Percentiles rank a stretch among this genome's conserved stretches.
Evolutionary conservation across 2,888 invertebrate species (phyloP).

Genomic region (Opisthograptis luteolata): DNA sequence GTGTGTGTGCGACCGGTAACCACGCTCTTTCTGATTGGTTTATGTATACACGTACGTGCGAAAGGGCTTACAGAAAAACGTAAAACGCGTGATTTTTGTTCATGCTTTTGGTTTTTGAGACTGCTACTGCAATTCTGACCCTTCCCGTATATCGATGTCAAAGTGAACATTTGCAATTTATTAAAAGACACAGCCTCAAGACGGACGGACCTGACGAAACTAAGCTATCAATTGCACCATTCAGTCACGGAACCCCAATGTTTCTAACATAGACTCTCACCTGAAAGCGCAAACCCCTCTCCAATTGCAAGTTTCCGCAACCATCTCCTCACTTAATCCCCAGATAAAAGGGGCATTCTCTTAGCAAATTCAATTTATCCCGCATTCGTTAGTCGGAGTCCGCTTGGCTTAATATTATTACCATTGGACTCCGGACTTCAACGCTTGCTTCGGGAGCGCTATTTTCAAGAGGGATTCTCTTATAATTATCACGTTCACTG

Average conservation of each 20-base stretch:
- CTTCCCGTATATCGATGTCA: too few species aligned
- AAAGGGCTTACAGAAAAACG: too few species aligned
- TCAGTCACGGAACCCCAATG: neutral
- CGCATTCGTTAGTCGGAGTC: conserved; percentile 49
- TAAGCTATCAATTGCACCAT: neutral
- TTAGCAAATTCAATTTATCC: conserved; percentile 55
- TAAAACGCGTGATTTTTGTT: too few species aligned
- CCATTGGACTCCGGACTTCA: conserved; percentile 35
- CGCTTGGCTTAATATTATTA: conserved; percentile 48
- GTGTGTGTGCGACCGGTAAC: too few species aligned
- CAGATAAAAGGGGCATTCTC: conserved; percentile 42
- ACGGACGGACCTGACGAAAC: neutral
- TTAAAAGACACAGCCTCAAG: too few species aligned
- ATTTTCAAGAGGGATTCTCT: too few species aligned
- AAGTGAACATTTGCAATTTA: too few species aligned
- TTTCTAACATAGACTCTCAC: neutral
- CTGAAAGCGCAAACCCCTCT: conserved; percentile 11
- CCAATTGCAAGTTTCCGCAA: conserved; percentile 25
- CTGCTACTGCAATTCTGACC: too few species aligned
- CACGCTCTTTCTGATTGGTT: too few species aligned
- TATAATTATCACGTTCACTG: too few species aligned
- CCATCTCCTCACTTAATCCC: conserved; percentile 31
- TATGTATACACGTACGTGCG: too few species aligned
- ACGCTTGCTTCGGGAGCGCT: neutral
- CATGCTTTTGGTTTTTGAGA: too few species aligned